These are phyloP conservation scores for Stercorarius parasiticus DNA, from an alignment of 2,113 vertebrate genomes.

Conservation along the genomic window DNA sequence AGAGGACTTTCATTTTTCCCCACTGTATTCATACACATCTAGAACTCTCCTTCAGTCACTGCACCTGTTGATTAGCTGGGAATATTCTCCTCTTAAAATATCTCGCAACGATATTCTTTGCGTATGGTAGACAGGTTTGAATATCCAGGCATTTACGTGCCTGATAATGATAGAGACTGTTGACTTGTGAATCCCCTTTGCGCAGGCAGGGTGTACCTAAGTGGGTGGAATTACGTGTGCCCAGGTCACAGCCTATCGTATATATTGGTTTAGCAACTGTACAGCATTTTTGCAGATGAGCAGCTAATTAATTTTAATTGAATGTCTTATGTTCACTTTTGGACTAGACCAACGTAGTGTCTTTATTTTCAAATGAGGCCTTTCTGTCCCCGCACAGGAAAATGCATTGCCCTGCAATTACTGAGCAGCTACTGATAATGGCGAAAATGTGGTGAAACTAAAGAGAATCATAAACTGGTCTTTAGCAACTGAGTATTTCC, in stretches of 20 bases:
- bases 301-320: not conserved
- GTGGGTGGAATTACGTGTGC: not conserved
- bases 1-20: not conserved
- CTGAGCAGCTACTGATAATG: not conserved
- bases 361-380: not conserved
- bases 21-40: not conserved
- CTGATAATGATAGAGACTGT: not conserved
- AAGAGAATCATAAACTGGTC: not conserved
- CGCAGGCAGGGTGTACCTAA: not conserved
- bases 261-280: not conserved
- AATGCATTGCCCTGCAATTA: not conserved
- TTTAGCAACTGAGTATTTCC: not conserved
- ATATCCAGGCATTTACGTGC: not conserved
- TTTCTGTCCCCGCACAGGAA: not conserved
- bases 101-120: not conserved
- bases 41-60: not conserved
- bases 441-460: not conserved
- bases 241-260: not conserved
- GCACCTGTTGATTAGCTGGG: not conserved
- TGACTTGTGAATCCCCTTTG: not conserved
- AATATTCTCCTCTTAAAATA: not conserved
- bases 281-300: not conserved
- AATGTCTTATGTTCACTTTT: not conserved
- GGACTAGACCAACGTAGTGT: not conserved
- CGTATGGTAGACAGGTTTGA: not conserved